Evolutionary conservation across 2,797 vertebrate species (phyloP).

Genomic region (Buphagus erythrorhynchus): DNA sequence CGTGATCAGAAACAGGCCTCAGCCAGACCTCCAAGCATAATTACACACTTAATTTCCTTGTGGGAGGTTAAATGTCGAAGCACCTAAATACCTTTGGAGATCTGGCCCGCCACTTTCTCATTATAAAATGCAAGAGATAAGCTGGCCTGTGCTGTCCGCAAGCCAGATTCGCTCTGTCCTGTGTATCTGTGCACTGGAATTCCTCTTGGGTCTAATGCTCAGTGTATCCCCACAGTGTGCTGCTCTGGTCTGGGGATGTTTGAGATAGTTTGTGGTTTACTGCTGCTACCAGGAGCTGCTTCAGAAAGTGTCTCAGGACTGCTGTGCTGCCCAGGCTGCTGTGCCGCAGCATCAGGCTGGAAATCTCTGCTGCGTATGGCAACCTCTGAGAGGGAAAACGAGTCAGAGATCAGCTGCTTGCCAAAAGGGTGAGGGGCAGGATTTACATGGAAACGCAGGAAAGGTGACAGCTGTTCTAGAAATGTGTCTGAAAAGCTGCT

Average conservation of each 20-base stretch:
- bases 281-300: background rate
- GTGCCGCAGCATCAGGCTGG: background rate
- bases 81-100: slow-evolving; percentile 57
- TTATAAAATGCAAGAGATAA: slow-evolving; percentile 69
- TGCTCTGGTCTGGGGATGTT: background rate
- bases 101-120: slow-evolving; percentile 48
- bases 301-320: background rate
- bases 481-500: background rate
- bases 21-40: slow-evolving; percentile 35
- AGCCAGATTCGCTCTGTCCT: background rate
- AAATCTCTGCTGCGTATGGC: background rate
- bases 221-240: background rate
- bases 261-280: background rate
- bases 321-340: background rate
- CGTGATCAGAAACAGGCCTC: background rate
- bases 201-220: background rate
- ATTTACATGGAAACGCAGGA: background rate
- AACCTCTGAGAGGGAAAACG: background rate
- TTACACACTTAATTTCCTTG: slow-evolving; percentile 31
- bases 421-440: rapidly evolving
- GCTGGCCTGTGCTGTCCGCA: background rate
- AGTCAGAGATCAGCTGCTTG: background rate
- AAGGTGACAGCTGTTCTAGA: background rate
- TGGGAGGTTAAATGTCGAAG: slow-evolving; percentile 59
- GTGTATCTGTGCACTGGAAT: slow-evolving; percentile 23